These are phyloP conservation scores for Semicossyphus pulcher DNA, from an alignment of 2,113 vertebrate genomes.

Conservation along the genomic window DNA sequence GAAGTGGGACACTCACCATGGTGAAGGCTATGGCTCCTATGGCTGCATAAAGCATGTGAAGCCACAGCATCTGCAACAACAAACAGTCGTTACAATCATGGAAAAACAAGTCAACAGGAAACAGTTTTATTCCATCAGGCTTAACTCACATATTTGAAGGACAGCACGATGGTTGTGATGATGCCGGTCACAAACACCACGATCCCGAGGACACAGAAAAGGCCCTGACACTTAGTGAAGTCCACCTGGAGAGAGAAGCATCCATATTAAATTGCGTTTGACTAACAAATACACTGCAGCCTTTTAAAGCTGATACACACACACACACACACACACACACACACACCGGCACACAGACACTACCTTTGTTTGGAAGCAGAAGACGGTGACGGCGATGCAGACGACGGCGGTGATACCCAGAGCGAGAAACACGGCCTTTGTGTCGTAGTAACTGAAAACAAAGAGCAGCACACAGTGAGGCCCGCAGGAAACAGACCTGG, in stretches of 20 bases:
- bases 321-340: neutral
- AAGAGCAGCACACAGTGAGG: neutral
- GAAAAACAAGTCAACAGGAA: neutral
- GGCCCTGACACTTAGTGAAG: constrained; percentile 93
- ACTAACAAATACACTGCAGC: neutral
- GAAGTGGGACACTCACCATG: constrained; percentile 84
- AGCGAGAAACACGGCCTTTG: constrained; percentile 89
- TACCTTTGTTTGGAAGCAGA: constrained; percentile 99
- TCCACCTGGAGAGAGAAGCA: constrained; percentile 86
- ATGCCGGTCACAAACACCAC: constrained; percentile 93
- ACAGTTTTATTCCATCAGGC: neutral
- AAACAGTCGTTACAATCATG: neutral
- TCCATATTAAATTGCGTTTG: neutral
- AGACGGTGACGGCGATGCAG: constrained; percentile 91
- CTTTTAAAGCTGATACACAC: neutral
- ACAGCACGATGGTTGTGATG: constrained; percentile 89
- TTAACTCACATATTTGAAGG: constrained; percentile 93
- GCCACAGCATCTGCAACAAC: constrained; percentile 87
- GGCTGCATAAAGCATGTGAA: constrained; percentile 96
- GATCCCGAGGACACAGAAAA: constrained; percentile 93
- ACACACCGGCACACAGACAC: neutral
- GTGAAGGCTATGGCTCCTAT: constrained; percentile 93
- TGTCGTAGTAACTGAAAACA: constrained; percentile 84
- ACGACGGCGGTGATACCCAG: constrained; percentile 92
- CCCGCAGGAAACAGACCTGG: neutral